Percentiles rank a stretch among this genome's conserved stretches.
These are phyloP conservation scores for Andinoacara biseriatus DNA, from an alignment of 2,113 vertebrate genomes.

Conservation along the genomic window DNA sequence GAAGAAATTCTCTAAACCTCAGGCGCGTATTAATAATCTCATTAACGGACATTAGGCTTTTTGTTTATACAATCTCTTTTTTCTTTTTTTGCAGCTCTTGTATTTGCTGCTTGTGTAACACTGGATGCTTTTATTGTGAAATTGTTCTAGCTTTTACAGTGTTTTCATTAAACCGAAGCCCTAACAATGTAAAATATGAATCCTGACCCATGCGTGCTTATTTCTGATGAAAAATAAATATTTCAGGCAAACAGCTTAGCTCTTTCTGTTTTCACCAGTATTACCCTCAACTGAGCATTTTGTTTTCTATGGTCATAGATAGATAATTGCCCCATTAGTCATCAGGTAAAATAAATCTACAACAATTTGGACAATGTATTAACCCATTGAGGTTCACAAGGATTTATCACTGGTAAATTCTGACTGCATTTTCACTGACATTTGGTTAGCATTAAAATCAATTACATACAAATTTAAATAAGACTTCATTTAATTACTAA, in stretches of 20 bases:
- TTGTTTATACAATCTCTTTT: background rate
- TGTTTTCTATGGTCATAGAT: background rate
- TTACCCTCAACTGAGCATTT: background rate
- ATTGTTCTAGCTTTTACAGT: background rate
- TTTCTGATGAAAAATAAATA: background rate
- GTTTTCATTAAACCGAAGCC: background rate
- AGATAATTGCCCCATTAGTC: constrained; percentile 7
- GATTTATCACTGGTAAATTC: background rate
- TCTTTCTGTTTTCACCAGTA: background rate
- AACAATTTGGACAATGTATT: background rate
- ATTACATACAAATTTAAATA: background rate
- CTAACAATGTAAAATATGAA: background rate
- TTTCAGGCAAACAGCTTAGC: background rate
- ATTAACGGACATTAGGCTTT: background rate
- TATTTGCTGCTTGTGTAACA: background rate
- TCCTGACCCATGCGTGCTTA: background rate
- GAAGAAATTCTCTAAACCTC: background rate
- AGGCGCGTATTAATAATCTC: background rate
- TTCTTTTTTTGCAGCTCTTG: background rate
- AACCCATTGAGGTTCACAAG: background rate
- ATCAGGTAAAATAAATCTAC: background rate
- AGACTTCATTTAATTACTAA: background rate
- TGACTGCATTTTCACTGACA: background rate
- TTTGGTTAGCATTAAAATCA: background rate
- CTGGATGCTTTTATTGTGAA: background rate